Conservation (phyloP, 2,113 vertebrate genomes). For the Myiozetetes cayanensis region DNA sequence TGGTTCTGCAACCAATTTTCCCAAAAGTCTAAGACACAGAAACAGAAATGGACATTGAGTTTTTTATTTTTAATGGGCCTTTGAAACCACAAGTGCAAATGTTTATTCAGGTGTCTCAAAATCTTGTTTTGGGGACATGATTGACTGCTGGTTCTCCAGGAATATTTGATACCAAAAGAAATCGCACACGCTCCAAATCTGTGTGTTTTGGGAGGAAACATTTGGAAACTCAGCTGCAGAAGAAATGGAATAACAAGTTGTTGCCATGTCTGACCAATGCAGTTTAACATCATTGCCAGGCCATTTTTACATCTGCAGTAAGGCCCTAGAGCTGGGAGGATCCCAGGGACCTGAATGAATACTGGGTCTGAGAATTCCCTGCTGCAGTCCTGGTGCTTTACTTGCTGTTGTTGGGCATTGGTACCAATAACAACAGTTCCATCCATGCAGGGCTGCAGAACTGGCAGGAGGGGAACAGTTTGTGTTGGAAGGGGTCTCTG, state of each 20-base stretch:
- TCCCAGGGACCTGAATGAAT: background rate
- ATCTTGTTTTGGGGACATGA: background rate
- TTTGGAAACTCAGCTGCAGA: background rate
- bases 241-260: background rate
- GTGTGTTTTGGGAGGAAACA: background rate
- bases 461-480: background rate
- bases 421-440: background rate
- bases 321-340: background rate
- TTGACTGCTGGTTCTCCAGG: background rate
- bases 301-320: background rate
- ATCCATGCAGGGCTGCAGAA: background rate
- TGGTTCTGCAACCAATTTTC: background rate
- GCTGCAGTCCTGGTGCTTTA: background rate
- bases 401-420: background rate
- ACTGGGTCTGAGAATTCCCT: background rate
- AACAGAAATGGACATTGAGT: background rate
- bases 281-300: background rate
- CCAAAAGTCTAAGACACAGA: background rate
- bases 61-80: background rate
- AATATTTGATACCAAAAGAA: background rate
- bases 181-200: background rate
- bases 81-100: conserved; percentile 13
- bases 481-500: background rate
- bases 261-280: background rate
- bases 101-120: conserved; percentile 40